These are phyloP conservation scores for Lepidostoma basale DNA, from an alignment of 1,140 invertebrate genomes.

Conservation along the genomic window DNA sequence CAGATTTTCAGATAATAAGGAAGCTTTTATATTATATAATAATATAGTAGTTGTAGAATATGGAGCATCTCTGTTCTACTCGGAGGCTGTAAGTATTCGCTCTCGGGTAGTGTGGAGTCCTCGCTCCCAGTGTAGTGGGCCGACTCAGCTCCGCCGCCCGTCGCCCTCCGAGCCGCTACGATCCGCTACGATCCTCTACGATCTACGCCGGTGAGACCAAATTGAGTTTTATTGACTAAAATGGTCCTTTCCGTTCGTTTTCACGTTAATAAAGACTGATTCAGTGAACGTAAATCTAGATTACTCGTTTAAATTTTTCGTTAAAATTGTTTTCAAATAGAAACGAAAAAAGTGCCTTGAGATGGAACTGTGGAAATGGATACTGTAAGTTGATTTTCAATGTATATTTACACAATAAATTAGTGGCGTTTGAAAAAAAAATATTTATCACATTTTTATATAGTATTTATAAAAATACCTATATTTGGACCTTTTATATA, in stretches of 20 bases:
- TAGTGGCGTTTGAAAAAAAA: background rate
- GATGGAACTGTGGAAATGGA: conserved; percentile 38
- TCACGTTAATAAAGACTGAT: conserved; percentile 28
- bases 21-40: no score
- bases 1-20: no score
- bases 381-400: conserved; percentile 35
- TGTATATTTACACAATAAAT: background rate
- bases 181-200: conserved; percentile 15
- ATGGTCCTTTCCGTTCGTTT: conserved; percentile 7
- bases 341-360: conserved; percentile 27
- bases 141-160: conserved; percentile 28
- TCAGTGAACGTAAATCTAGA: conserved; percentile 1
- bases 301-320: background rate
- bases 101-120: conserved; percentile 33
- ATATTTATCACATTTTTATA: background rate
- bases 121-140: conserved; percentile 35
- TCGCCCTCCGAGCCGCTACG: conserved; percentile 29
- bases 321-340: conserved; percentile 3
- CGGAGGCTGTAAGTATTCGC: conserved; percentile 28
- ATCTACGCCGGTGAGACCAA: conserved; percentile 27
- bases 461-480: background rate
- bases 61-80: conserved; percentile 39
- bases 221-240: conserved; percentile 43
- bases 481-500: background rate
- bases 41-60: background rate